These are phyloP conservation scores for Chelonoidis abingdonii DNA, from an alignment of 2,113 vertebrate genomes.

Conservation along the genomic window DNA sequence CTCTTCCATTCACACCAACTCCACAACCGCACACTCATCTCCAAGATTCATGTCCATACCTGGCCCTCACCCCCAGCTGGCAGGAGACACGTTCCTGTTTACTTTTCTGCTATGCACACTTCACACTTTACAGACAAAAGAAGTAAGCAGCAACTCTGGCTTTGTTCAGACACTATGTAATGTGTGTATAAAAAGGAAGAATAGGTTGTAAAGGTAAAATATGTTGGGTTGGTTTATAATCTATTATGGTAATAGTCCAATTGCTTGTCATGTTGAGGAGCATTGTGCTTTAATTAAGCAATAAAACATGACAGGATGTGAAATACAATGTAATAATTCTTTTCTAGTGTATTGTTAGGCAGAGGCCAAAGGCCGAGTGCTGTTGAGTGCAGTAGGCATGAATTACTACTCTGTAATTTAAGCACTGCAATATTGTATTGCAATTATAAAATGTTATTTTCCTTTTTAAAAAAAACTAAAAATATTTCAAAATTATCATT, in stretches of 20 bases:
- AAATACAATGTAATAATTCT: constrained; percentile 81
- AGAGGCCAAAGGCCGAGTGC: constrained; percentile 76
- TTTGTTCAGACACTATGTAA: constrained; percentile 34
- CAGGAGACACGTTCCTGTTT: background rate
- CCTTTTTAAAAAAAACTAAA: constrained; percentile 13
- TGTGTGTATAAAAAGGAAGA: constrained; percentile 24
- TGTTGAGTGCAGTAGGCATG: constrained; percentile 45
- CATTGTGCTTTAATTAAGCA: constrained; percentile 82
- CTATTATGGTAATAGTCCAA: constrained; percentile 79
- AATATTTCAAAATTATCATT: background rate
- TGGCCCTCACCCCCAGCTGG: background rate
- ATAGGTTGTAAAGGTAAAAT: constrained; percentile 70
- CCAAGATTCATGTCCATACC: background rate
- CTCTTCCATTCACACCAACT: background rate
- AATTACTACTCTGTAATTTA: constrained; percentile 66
- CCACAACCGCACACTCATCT: background rate
- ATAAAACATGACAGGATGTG: constrained; percentile 77
- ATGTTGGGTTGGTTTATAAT: constrained; percentile 74
- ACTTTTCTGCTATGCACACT: background rate
- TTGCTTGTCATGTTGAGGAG: constrained; percentile 78
- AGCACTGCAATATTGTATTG: constrained; percentile 34
- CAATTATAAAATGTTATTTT: constrained; percentile 32
- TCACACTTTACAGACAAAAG: background rate
- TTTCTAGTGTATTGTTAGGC: constrained; percentile 78
- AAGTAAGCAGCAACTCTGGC: background rate